These are phyloP conservation scores for Montipora foliosa DNA, from an alignment of 64 coral and sea anemone genomes.

Conservation along the genomic window DNA sequence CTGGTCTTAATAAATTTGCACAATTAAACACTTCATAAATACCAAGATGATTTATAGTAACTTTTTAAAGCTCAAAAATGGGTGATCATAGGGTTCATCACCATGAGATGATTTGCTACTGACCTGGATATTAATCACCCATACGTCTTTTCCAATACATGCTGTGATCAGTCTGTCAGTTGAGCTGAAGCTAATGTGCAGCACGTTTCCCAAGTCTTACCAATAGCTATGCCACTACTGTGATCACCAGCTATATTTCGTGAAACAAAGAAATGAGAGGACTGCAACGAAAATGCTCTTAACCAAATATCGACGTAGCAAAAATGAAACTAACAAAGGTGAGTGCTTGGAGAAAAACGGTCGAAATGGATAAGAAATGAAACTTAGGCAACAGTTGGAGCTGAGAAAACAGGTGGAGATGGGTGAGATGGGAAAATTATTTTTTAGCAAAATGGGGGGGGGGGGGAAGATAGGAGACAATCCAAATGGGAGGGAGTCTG, in stretches of 20 bases:
- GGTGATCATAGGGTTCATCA: too few species aligned
- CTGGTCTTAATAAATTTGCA: slow-evolving; percentile 59
- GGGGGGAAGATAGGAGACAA: too few species aligned
- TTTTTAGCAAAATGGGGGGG: too few species aligned
- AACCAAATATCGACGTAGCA: too few species aligned
- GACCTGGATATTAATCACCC: slow-evolving; percentile 95
- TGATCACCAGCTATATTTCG: slow-evolving; percentile 3
- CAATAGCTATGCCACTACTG: slow-evolving; percentile 61
- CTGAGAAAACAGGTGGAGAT: background rate
- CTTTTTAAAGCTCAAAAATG: too few species aligned
- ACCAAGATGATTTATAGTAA: background rate
- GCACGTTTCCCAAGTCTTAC: slow-evolving; percentile 85
- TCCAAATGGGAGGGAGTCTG: too few species aligned
- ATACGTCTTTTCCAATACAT: slow-evolving; percentile 90
- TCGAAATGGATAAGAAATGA: background rate
- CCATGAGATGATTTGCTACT: background rate
- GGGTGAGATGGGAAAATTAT: too few species aligned
- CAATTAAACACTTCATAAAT: background rate
- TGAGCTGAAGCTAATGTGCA: slow-evolving; percentile 85
- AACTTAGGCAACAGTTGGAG: too few species aligned
- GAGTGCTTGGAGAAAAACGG: too few species aligned
- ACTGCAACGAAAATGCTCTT: background rate
- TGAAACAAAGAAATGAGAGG: too few species aligned
- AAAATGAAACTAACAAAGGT: background rate
- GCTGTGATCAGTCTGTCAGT: slow-evolving; percentile 79